Evolutionary conservation across 1,140 invertebrate genomes (phyloP).

Genomic region (Ylistrum balloti): DNA sequence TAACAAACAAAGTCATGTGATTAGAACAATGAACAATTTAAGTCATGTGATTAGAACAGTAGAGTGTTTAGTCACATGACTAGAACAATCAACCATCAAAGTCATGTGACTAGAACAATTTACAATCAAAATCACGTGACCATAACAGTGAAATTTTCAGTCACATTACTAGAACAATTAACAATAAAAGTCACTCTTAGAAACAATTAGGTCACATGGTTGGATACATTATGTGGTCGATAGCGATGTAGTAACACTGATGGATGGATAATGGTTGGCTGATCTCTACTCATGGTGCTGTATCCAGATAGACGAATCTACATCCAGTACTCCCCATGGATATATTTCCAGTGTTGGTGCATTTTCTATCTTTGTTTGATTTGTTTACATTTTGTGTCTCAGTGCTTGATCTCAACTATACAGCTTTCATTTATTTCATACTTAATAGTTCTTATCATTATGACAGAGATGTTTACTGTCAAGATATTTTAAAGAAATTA

Average conservation of each 20-base stretch:
- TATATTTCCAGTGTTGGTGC: background rate
- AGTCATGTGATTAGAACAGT: constrained; percentile 17
- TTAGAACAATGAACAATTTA: background rate
- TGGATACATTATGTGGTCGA: too few relatives aligned
- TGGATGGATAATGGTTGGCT: background rate
- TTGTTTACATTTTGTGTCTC: background rate
- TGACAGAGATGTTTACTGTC: too few relatives aligned
- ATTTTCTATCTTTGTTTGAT: background rate
- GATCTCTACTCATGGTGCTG: background rate
- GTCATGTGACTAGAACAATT: constrained; percentile 14
- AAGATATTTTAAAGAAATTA: too few relatives aligned
- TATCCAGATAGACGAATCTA: background rate
- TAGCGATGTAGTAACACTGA: background rate
- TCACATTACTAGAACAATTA: background rate
- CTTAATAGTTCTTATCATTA: too few relatives aligned
- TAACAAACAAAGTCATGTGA: constrained; percentile 10
- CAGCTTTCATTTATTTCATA: too few relatives aligned
- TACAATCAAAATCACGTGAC: background rate
- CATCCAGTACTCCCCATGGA: background rate
- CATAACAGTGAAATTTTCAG: too few relatives aligned
- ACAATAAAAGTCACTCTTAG: background rate
- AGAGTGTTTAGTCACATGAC: too few relatives aligned
- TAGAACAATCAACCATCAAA: constrained; percentile 1
- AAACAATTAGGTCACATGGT: background rate
- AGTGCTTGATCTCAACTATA: background rate